Percentiles rank a stretch among this genome's conserved stretches.
Evolutionary conservation across 2,888 invertebrate genomes (phyloP).

Genomic region (Pammene aurita): DNA sequence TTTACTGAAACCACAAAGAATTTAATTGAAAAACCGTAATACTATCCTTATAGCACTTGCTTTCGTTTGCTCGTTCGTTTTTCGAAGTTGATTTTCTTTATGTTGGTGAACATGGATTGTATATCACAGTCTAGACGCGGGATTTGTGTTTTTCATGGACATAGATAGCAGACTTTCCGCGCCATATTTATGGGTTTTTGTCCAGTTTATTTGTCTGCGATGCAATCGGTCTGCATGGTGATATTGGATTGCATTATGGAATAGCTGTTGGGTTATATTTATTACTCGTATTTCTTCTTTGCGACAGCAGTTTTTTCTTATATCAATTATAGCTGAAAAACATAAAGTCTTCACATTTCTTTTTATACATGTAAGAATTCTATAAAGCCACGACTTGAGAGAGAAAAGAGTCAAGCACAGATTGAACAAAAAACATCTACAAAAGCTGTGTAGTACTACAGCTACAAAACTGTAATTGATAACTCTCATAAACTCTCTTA

Average conservation of each 20-base stretch:
- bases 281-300: no score
- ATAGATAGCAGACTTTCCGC: slow-evolving; percentile 5
- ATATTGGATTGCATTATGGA: slow-evolving; percentile 6
- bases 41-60: neutral
- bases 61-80: slow-evolving; percentile 24
- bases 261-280: neutral
- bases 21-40: slow-evolving; percentile 24
- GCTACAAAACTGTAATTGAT: no score
- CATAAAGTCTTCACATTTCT: neutral
- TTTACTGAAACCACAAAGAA: slow-evolving; percentile 1
- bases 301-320: no score
- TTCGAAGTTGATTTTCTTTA: slow-evolving; percentile 11
- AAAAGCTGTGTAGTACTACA: no score
- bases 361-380: no score
- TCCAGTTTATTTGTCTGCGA: slow-evolving; percentile 31
- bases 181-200: slow-evolving; percentile 29
- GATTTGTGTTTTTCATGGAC: slow-evolving; percentile 28
- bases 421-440: no score
- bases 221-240: neutral
- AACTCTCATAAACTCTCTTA: no score
- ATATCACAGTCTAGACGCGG: slow-evolving; percentile 39
- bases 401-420: no score
- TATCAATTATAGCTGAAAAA: neutral
- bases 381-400: no score
- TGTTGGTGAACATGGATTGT: slow-evolving; percentile 22